Conservation (phyloP, 2,888 invertebrate genomes). For the Nysson spinosus region DNA sequence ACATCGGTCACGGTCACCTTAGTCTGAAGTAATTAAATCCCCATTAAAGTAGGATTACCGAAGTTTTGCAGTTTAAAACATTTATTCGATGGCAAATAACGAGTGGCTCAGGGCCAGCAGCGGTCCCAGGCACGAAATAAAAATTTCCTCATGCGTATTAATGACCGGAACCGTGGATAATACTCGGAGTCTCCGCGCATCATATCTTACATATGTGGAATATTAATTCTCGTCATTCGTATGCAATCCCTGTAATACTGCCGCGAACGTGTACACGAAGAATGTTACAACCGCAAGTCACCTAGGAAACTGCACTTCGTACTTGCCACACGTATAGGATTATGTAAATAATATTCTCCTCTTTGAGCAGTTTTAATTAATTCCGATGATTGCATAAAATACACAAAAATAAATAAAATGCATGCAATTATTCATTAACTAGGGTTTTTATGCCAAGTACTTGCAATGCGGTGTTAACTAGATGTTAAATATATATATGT, state of each 20-base stretch:
- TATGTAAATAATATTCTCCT: slow-evolving; percentile 16
- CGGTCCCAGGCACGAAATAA: neutral
- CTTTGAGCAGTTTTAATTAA: neutral
- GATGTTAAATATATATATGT: too few species aligned
- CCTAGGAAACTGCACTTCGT: slow-evolving; percentile 43
- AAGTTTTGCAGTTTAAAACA: slow-evolving; percentile 6
- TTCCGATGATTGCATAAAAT: slow-evolving; percentile 33
- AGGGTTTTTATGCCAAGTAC: too few species aligned
- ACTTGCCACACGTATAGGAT: neutral
- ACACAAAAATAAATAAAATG: slow-evolving; percentile 30
- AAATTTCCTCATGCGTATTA: slow-evolving; percentile 54
- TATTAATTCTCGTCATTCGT: slow-evolving; percentile 69
- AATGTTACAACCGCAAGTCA: slow-evolving; percentile 61
- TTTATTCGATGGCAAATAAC: slow-evolving; percentile 26
- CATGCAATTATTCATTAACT: too few species aligned
- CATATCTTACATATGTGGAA: slow-evolving; percentile 67
- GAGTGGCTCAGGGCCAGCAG: slow-evolving; percentile 11
- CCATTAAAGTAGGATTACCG: slow-evolving; percentile 35
- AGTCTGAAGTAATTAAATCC: slow-evolving; percentile 40
- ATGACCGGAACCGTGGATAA: slow-evolving; percentile 59
- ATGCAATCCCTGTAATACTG: slow-evolving; percentile 55
- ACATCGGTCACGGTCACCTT: slow-evolving; percentile 19
- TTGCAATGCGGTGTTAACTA: too few species aligned
- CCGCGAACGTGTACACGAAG: slow-evolving; percentile 29
- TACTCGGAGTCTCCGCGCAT: slow-evolving; percentile 49